A percentile compares a stretch with the other conserved stretches of the same genome.
Conservation (phyloP, 1,140 invertebrate species). For the Apis mellifera region DNA sequence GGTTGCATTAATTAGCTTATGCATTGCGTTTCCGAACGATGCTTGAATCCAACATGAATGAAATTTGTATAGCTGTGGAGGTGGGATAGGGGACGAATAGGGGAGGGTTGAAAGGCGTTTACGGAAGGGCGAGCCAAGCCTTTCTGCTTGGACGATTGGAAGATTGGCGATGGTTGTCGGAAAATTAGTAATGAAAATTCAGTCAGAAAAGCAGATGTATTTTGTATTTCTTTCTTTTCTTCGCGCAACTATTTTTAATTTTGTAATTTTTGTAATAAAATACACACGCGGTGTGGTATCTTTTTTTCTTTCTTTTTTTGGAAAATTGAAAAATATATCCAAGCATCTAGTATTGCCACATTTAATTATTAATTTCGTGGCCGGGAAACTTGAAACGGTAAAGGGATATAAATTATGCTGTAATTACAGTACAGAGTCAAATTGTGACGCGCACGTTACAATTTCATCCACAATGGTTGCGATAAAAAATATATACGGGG, state of each 20-base stretch:
- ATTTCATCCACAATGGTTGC: not conserved
- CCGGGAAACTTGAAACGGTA: not conserved
- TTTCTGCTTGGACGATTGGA: not conserved
- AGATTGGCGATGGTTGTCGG: not conserved
- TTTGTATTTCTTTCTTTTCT: no score
- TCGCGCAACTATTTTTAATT: no score
- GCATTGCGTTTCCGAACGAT: constrained; percentile 1
- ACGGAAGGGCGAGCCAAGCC: not conserved
- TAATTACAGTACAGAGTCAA: not conserved
- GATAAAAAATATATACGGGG: not conserved
- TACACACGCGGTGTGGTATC: not conserved
- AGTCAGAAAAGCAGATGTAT: no score
- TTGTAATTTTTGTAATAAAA: no score
- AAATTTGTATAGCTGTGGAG: not conserved
- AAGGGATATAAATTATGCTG: not conserved
- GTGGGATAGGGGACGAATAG: not conserved
- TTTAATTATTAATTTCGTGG: not conserved
- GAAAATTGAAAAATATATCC: no score
- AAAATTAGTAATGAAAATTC: not conserved
- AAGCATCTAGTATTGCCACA: no score
- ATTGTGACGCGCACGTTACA: not conserved
- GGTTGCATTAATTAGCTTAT: constrained; percentile 16
- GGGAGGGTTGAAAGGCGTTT: not conserved
- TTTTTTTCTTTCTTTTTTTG: not conserved
- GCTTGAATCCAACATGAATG: constrained; percentile 11